Base-by-base conservation (phyloP, 23 tunicate genomes). In the Trididemnum nubilum region DNA sequence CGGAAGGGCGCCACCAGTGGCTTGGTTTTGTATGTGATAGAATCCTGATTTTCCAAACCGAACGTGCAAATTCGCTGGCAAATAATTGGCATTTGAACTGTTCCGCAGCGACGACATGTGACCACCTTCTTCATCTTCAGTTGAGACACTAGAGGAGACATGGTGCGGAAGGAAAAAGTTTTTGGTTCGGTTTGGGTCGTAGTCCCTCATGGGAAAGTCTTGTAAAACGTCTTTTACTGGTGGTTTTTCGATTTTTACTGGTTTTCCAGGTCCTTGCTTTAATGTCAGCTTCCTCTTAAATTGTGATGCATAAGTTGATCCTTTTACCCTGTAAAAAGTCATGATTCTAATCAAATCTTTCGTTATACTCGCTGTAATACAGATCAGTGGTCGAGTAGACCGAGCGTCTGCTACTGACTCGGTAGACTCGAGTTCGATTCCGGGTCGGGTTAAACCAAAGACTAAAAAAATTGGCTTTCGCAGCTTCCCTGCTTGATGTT, bases 191-290 rank as follows among this genome's bases (percentile, higher is more conserved):
- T 35, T 7, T 7, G 81, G 66, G 1, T 69, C 32, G 54, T 80
- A 85, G 57, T 91, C 97, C 2, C 90, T 80, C 83, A 91, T 82
- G 40, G 97, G 97, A 66, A 91, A 91, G 81, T 91, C 97, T 35
- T 71, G 87, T 82, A 91, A 79, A 81, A 91, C 77, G 80, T 91
- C 97, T 83, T 83, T 51, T n/a, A n/a, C n/a, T 25, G 65, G 60
- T 12, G 54, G 9, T 65, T 76, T 59, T 36, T 65, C 34, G 65
- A 27, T 54, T 52, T 30, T 81, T 81, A 23, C 77, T 66, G 74
- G 38, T 3, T 78, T 76, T 25, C 34, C 58, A 39, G 37, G 73
- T 30, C n/a, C 80, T 77, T 66, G 49, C 23, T 75, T 76, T 52
- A 32, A 51, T n/a, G 59, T 67, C 29, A 86, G 76, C 28, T 82